Percentiles rank a stretch among this genome's conserved stretches.
Conservation (phyloP, 2,797 vertebrate genomes). For the Erpetoichthys calabaricus region DNA sequence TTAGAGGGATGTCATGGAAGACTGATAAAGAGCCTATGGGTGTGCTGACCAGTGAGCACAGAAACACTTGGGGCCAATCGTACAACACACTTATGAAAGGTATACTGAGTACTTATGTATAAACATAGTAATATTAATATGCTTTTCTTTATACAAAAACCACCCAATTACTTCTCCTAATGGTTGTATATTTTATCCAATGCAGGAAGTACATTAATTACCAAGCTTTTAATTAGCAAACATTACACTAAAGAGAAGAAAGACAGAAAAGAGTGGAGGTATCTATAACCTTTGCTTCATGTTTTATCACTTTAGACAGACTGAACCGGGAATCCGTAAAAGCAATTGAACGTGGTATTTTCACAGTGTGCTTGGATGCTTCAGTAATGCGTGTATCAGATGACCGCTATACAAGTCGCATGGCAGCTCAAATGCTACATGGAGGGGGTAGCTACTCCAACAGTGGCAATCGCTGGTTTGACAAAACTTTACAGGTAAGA, state of each 20-base stretch:
- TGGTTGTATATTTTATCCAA: no score
- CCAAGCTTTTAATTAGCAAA: no score
- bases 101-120: slow-evolving; percentile 1
- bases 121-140: no score
- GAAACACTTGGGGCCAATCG: slow-evolving; percentile 64
- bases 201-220: no score
- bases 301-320: slow-evolving; percentile 41
- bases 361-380: slow-evolving; percentile 62
- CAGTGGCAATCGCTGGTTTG: slow-evolving; percentile 76
- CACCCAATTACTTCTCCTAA: no score
- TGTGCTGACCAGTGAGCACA: slow-evolving; percentile 67
- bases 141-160: no score
- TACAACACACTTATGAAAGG: slow-evolving; percentile 45
- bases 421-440: slow-evolving; percentile 64
- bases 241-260: no score
- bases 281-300: background rate
- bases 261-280: no score
- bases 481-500: slow-evolving; percentile 65
- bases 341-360: slow-evolving; percentile 58
- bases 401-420: slow-evolving; percentile 63
- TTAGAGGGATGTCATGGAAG: slow-evolving; percentile 65
- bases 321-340: slow-evolving; percentile 65
- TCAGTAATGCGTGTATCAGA: slow-evolving; percentile 66
- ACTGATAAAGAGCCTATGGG: slow-evolving; percentile 71
- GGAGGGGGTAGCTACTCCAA: slow-evolving; percentile 68